Percentiles rank a stretch among this genome's conserved stretches.
Conservation (phyloP, 1,140 invertebrate species). For the Sesamia nonagrioides region DNA sequence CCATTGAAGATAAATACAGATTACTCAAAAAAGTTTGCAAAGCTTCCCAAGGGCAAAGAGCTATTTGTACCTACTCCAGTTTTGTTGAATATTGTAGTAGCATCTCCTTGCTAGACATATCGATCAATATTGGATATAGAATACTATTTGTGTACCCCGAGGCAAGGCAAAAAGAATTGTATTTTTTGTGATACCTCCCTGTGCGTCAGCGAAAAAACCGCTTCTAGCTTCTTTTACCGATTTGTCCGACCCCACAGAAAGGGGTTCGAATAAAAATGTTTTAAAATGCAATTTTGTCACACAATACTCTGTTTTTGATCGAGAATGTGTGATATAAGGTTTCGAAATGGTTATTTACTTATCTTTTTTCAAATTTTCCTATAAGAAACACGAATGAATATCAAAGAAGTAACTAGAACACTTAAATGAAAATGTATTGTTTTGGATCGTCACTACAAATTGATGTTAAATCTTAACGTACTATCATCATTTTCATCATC, state of each 20-base stretch:
- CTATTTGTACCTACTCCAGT: background rate
- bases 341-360: background rate
- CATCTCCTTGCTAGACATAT: background rate
- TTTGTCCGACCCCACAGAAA: conserved; percentile 20
- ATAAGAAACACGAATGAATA: background rate
- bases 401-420: background rate
- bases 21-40: background rate
- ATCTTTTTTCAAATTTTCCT: background rate
- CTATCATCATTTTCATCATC: too few relatives aligned
- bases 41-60: background rate
- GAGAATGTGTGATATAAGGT: background rate
- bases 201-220: conserved; percentile 32
- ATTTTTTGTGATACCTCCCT: conserved; percentile 32
- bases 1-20: background rate
- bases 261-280: conserved; percentile 28
- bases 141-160: conserved; percentile 30
- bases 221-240: background rate
- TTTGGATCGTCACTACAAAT: too few relatives aligned
- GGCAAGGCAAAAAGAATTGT: conserved; percentile 28
- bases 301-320: conserved; percentile 32
- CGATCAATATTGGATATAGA: conserved; percentile 36
- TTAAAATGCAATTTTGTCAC: conserved; percentile 31
- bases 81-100: background rate
- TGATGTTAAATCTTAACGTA: too few relatives aligned
- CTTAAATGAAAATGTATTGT: too few relatives aligned